A percentile compares a stretch with the other conserved stretches of the same genome.
Evolutionary conservation across 1,140 invertebrate species (phyloP).

Genomic region (Apolygus lucorum): DNA sequence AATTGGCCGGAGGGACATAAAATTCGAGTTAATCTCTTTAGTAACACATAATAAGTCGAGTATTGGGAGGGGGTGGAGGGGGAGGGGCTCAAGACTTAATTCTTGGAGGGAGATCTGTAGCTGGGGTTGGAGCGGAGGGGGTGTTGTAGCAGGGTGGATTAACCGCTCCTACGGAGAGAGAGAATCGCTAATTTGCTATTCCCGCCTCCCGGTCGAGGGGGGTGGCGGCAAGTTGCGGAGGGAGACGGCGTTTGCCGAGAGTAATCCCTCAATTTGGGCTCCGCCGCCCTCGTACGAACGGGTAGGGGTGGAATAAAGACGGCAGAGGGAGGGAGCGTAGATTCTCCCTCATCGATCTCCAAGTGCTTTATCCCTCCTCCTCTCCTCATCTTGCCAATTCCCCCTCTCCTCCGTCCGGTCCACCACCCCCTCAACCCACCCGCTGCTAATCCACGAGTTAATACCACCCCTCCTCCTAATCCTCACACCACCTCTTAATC

Average conservation of each 20-base stretch:
- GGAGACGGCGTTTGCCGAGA: not conserved
- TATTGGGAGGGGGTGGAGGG: not conserved
- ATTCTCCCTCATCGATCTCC: too few relatives aligned
- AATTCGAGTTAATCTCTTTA: too few relatives aligned
- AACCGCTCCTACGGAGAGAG: not conserved
- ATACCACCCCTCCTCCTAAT: not conserved
- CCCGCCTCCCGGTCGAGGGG: conserved; percentile 9
- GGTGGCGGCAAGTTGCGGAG: not conserved
- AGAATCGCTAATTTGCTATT: conserved; percentile 26
- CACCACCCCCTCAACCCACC: not conserved
- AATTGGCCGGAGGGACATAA: too few relatives aligned
- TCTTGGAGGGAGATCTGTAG: not conserved
- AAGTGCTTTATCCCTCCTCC: too few relatives aligned
- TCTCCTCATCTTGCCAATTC: too few relatives aligned
- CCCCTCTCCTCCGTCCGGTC: not conserved
- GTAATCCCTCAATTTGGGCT: conserved; percentile 29
- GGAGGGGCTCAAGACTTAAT: not conserved
- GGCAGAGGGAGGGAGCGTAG: too few relatives aligned
- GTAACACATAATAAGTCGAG: too few relatives aligned
- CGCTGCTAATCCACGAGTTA: not conserved
- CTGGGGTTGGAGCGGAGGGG: too few relatives aligned
- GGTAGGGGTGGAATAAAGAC: too few relatives aligned
- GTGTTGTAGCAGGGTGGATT: too few relatives aligned
- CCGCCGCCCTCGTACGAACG: not conserved
- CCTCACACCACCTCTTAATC: not conserved